Evolutionary conservation across 2,888 invertebrate species (phyloP).

Genomic region (Venustoraphidia nigricollis): DNA sequence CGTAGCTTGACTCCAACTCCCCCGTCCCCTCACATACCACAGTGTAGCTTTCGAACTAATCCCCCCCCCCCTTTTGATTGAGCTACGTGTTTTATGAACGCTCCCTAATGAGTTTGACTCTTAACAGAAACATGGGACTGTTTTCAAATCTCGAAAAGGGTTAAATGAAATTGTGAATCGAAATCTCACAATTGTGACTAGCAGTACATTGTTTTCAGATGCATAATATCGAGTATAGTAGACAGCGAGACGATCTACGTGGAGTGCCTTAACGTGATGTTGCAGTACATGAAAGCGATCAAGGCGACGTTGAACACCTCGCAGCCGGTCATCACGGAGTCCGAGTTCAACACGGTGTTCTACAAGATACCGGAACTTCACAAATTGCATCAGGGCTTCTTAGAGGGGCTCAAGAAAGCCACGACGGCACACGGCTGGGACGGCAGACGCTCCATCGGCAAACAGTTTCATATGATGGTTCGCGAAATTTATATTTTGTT

Average conservation of each 20-base stretch:
- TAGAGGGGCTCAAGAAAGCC: slow-evolving; percentile 56
- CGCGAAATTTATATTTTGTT: slow-evolving; percentile 13
- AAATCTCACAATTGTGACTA: no score
- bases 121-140: no score
- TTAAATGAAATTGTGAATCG: no score
- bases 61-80: no score
- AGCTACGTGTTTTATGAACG: no score
- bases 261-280: slow-evolving; percentile 75
- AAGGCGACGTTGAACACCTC: slow-evolving; percentile 76
- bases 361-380: slow-evolving; percentile 84
- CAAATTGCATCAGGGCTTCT: slow-evolving; percentile 65
- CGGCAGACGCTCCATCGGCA: slow-evolving; percentile 60
- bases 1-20: no score
- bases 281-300: slow-evolving; percentile 87
- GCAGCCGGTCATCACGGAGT: slow-evolving; percentile 76
- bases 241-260: slow-evolving; percentile 85
- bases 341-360: slow-evolving; percentile 82
- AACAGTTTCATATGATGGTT: slow-evolving; percentile 73
- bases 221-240: slow-evolving; percentile 77
- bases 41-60: no score
- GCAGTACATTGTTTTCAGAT: slow-evolving; percentile 27
- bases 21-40: no score
- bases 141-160: no score
- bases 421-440: slow-evolving; percentile 48
- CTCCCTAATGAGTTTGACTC: no score